Conservation (phyloP, 2,888 invertebrate species). For the Timandra comae region DNA sequence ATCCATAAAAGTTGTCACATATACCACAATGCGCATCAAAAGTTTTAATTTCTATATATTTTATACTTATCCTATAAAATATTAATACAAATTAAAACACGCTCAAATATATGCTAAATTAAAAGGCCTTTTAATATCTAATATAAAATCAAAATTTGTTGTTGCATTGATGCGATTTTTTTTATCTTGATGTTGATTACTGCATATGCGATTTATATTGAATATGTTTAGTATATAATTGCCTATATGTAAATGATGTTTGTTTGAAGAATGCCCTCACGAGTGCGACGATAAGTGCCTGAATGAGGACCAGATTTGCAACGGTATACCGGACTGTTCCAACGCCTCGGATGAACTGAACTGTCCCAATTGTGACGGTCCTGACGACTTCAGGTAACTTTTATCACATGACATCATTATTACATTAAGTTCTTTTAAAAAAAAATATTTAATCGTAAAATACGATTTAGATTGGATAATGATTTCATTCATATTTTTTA, state of each 20-base stretch:
- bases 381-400: slow-evolving; percentile 60
- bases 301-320: slow-evolving; percentile 75
- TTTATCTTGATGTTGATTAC: not conserved
- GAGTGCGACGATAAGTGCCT: slow-evolving; percentile 78
- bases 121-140: too few relatives aligned
- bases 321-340: slow-evolving; percentile 74
- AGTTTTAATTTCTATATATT: too few relatives aligned
- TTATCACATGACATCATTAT: too few relatives aligned
- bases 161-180: not conserved
- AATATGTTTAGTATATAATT: not conserved
- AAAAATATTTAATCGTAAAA: too few relatives aligned
- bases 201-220: not conserved
- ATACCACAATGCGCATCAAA: too few relatives aligned
- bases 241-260: slow-evolving; percentile 28
- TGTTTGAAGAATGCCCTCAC: slow-evolving; percentile 55
- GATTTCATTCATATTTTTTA: too few relatives aligned
- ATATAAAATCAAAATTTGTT: too few relatives aligned
- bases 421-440: too few relatives aligned
- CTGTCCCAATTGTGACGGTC: slow-evolving; percentile 48
- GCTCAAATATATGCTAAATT: not conserved
- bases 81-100: too few relatives aligned
- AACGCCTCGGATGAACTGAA: slow-evolving; percentile 77
- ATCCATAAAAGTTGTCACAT: too few relatives aligned
- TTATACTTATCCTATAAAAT: too few relatives aligned
- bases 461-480: too few relatives aligned